Conservation (phyloP, 2,113 vertebrate species). For the Pitta sordida region DNA sequence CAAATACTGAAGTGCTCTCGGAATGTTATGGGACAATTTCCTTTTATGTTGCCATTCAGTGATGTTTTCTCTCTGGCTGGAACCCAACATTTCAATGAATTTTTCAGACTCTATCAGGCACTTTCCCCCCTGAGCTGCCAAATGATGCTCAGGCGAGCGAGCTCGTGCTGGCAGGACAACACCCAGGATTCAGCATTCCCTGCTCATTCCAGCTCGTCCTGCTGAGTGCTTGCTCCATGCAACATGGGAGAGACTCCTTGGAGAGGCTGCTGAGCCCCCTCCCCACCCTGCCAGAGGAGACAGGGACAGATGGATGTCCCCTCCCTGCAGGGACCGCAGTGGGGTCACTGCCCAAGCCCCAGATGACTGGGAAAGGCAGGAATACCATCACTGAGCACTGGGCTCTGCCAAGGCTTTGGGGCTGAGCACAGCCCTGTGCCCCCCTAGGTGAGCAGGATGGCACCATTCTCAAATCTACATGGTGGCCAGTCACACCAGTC, state of each 20-base stretch:
- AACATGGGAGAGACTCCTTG: fast-evolving
- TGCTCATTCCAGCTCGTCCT: background rate
- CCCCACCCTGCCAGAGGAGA: background rate
- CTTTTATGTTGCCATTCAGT: conserved; percentile 54
- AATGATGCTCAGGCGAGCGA: background rate
- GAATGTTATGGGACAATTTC: conserved; percentile 62
- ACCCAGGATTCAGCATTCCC: background rate
- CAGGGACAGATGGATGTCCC: background rate
- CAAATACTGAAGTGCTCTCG: conserved; percentile 51
- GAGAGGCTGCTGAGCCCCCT: background rate
- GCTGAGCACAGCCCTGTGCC: background rate
- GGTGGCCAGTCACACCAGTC: background rate
- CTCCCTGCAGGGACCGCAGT: fast-evolving
- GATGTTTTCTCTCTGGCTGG: conserved; percentile 45
- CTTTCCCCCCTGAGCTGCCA: conserved; percentile 15
- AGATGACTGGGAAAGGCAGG: fast-evolving
- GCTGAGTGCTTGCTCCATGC: background rate
- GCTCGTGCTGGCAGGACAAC: background rate
- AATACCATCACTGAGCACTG: background rate
- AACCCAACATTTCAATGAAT: conserved; percentile 37
- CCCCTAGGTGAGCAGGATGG: background rate
- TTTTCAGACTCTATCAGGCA: conserved; percentile 46
- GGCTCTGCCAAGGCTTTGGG: background rate
- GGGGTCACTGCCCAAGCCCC: background rate
- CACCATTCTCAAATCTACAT: background rate